phyloP scores from a whole-genome alignment of 2,113 vertebrate genomes.

The Ibidorhyncha struthersii region DNA sequence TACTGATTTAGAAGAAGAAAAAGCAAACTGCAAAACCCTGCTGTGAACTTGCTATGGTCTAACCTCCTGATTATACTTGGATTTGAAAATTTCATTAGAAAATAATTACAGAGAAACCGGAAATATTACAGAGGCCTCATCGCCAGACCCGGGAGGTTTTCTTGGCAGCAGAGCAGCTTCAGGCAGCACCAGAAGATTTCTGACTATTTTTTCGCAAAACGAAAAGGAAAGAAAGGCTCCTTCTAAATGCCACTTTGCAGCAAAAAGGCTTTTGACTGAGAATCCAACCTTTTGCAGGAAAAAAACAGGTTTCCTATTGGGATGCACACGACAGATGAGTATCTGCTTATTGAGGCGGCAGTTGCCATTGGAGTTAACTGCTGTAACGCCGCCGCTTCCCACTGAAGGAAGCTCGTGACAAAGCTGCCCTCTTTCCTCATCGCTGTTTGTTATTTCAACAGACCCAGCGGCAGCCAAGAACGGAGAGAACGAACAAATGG shows the following conservation, averaged over 20 bases:
- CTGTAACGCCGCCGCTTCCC: not conserved
- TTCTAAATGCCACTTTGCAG: not conserved
- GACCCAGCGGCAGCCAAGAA: slow-evolving; percentile 10
- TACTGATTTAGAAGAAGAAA: not conserved
- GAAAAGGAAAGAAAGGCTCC: not conserved
- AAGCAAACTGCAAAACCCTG: not conserved
- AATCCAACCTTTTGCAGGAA: not conserved
- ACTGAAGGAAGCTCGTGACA: not conserved
- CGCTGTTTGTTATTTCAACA: slow-evolving; percentile 47
- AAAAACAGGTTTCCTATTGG: not conserved
- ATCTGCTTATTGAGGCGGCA: not conserved
- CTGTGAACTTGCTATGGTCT: not conserved
- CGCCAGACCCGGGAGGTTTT: not conserved
- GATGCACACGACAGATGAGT: not conserved
- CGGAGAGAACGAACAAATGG: not conserved
- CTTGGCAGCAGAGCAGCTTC: slow-evolving; percentile 1
- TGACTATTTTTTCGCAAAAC: not conserved
- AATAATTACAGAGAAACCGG: slow-evolving; percentile 23
- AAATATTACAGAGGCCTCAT: slow-evolving; percentile 19
- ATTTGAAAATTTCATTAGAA: slow-evolving; percentile 39
- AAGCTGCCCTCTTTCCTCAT: slow-evolving; percentile 36
- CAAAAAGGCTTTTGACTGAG: not conserved
- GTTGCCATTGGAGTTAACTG: not conserved
- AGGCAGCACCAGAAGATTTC: not conserved
- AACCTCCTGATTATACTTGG: not conserved